A percentile compares a stretch with the other conserved stretches of the same genome.
Evolutionary conservation across 2,888 invertebrate species (phyloP).

Genomic region (Drosophila mulleri): DNA sequence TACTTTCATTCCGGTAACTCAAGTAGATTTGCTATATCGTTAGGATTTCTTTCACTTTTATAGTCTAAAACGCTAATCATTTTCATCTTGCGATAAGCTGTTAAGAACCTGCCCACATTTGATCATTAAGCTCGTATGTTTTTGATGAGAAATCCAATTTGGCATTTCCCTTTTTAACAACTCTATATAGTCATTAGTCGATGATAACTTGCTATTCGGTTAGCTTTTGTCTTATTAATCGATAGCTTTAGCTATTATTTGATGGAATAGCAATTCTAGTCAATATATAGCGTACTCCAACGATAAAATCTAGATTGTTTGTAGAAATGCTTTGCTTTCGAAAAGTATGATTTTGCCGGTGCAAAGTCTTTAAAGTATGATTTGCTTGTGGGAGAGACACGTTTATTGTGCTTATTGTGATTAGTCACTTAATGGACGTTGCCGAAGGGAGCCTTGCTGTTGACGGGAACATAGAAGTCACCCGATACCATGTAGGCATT

Average conservation of each 20-base stretch:
- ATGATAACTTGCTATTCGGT: conserved; percentile 36
- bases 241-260: background rate
- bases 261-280: background rate
- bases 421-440: conserved; percentile 27
- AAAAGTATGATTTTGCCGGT: background rate
- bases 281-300: background rate
- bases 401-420: background rate
- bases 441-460: conserved; percentile 67
- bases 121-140: conserved; percentile 4
- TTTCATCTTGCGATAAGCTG: background rate
- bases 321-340: too few relatives aligned
- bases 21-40: conserved; percentile 3
- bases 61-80: conserved; percentile 22
- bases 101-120: conserved; percentile 6
- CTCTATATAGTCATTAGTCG: background rate
- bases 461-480: conserved; percentile 73
- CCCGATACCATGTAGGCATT: conserved; percentile 68
- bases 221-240: background rate
- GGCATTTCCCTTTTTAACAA: background rate
- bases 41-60: conserved; percentile 18
- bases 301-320: background rate
- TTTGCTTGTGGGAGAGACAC: background rate
- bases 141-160: conserved; percentile 9
- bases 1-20: conserved; percentile 30
- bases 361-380: background rate